Evolutionary conservation across 1,140 invertebrate genomes (phyloP), one percentile per base, ranked within the genome.

Genomic region (Sycophila sp.): DNA sequence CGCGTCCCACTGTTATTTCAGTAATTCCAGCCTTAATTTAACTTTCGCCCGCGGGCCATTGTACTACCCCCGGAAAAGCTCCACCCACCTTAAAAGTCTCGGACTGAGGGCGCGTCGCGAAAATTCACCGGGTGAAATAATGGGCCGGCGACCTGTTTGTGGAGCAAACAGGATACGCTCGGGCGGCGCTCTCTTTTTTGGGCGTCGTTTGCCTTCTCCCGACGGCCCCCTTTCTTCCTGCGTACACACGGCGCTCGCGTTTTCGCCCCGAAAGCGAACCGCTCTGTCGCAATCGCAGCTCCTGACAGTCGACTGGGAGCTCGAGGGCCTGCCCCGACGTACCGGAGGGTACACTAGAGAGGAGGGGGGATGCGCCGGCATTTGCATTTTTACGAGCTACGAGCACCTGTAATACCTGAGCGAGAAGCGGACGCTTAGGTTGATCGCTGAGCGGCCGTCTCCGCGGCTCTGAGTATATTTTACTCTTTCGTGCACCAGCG

Each of bases 321-420:
- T 11, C 42, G 42, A 47, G 15, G 42, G n/a, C n/a, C n/a, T n/a
- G n/a, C n/a, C n/a, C n/a, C n/a, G n/a, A n/a, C n/a, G n/a, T n/a
- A n/a, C n/a, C n/a, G n/a, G n/a, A n/a, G n/a, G 38, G 38, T 40
- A 47, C 42, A 22, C 42, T 5, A n/a, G 26, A 19, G 49, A 49
- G 17, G 22, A 53, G 49, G 28, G 8, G n/a, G n/a, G n/a, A 17
- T 28, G 19, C 45, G 3, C 17, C 19, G 70, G 69, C 75, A 82
- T 82, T 83, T 82, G 81, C 81, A 83, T 82, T 74, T 83, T 82
- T 83, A 83, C 81, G 81, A 83, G 81, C 73, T 60, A 55, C 73
- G 56, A 58, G 76, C 80, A 83, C 81, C 80, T 82, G 81, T 79
- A 76, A 60, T 55, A 30, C 17, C 28, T 49, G 30, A 51, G 45